These are phyloP conservation scores for Carabus problematicus DNA, from an alignment of 2,888 invertebrate genomes.

Conservation along the genomic window DNA sequence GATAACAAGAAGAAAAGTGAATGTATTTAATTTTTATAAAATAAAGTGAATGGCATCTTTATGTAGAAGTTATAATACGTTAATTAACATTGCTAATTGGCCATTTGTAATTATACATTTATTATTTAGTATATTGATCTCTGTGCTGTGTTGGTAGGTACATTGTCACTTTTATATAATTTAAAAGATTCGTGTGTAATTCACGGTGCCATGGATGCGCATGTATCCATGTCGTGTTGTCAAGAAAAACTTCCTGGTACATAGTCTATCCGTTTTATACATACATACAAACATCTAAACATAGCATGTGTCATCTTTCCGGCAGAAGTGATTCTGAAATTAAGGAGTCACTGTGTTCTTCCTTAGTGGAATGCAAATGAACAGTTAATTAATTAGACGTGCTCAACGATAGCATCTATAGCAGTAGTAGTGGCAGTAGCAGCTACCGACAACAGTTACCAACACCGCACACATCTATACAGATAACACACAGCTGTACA, in stretches of 20 bases:
- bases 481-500: neutral
- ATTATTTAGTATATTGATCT: too few species aligned
- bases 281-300: neutral
- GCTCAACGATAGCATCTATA: slow-evolving; percentile 9
- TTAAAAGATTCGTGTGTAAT: slow-evolving; percentile 27
- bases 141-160: too few species aligned
- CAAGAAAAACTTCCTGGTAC: slow-evolving; percentile 30
- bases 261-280: slow-evolving; percentile 3
- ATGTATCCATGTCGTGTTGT: slow-evolving; percentile 17
- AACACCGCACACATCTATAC: neutral
- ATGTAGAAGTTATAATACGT: too few species aligned
- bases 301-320: slow-evolving; percentile 27
- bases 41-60: too few species aligned
- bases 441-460: neutral
- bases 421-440: neutral
- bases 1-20: too few species aligned
- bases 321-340: slow-evolving; percentile 24
- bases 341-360: slow-evolving; percentile 36
- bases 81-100: too few species aligned
- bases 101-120: too few species aligned
- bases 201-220: slow-evolving; percentile 17
- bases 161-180: slow-evolving; percentile 4
- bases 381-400: slow-evolving; percentile 37
- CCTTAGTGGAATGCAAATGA: slow-evolving; percentile 36
- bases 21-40: too few species aligned